Evolutionary conservation across 2,888 invertebrate species (phyloP), one percentile per base, ranked within the genome.

Genomic region (Xiphydria camelus): DNA sequence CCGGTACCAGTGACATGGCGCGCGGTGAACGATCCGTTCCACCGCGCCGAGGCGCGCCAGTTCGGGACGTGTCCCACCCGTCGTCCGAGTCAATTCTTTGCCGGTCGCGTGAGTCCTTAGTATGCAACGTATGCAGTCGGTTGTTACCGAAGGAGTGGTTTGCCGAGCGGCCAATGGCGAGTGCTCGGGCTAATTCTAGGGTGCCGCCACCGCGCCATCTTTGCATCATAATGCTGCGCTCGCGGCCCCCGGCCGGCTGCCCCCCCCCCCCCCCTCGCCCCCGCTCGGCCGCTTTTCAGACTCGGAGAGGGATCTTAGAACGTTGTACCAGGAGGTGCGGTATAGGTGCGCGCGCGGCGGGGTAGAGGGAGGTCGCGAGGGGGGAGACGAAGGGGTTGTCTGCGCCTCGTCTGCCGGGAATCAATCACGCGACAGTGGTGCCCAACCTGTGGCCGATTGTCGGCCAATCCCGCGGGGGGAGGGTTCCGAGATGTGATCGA

Each of bases 141-240:
- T 71, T 69, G 73, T 75, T 75, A 73, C 68, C 68, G 73, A 73
- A 75, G 75, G 75, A 75, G 75, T 75, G 75, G 75, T 75, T 75
- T 73, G 70, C 64, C 55, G 58, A 64, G 62, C 70, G 73, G 67
- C 75, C 75, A 75, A 75, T 75, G 75, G 75, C 74, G 73, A 75
- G 73, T 75, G 70, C 67, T 67, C 66, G 61, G 70, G 69, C 70
- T 74, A 75, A 75, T 75, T 73, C 75, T 75, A 75, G 74, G 75
- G 73, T 74, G 70, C 73, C 67, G 70, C 72, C 59, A 64, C 70
- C 68, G 72, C 74, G 74, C 75, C 74, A 74, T 75, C 74, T 75
- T 75, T 75, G 75, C 75, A 73, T 75, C 70, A 73, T 75, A 75
- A 75, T 73, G 67, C 65, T 63, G 62, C 59, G 65, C 60, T 63